phyloP scores from a whole-genome alignment of 2,888 invertebrate species.

The Aporophyla lueneburgensis region DNA sequence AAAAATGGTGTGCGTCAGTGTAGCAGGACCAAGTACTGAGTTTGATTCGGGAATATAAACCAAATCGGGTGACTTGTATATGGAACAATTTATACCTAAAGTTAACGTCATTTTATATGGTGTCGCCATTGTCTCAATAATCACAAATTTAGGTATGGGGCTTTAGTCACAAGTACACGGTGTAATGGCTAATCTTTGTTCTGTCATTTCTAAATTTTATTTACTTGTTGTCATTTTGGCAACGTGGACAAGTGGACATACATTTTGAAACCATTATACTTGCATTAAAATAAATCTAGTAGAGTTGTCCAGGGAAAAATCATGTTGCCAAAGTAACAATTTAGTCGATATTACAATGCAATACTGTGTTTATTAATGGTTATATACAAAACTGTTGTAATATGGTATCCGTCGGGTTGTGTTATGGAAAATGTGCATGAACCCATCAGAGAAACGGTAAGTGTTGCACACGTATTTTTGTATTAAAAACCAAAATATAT shows the following conservation, averaged over 20 bases:
- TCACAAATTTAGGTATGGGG: slow-evolving; percentile 87
- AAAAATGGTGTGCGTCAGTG: slow-evolving; percentile 13
- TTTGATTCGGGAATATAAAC: slow-evolving; percentile 66
- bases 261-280: neutral
- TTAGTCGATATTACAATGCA: slow-evolving; percentile 69
- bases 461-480: slow-evolving; percentile 75
- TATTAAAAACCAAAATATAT: slow-evolving; percentile 63
- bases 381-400: slow-evolving; percentile 77
- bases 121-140: slow-evolving; percentile 86
- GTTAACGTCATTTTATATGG: slow-evolving; percentile 85
- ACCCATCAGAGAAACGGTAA: slow-evolving; percentile 77
- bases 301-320: neutral
- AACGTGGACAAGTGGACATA: no score
- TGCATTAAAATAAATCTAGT: neutral
- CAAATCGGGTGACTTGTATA: slow-evolving; percentile 76
- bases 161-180: slow-evolving; percentile 87
- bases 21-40: slow-evolving; percentile 1
- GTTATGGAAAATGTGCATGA: slow-evolving; percentile 88
- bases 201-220: slow-evolving; percentile 82
- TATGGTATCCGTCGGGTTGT: slow-evolving; percentile 86
- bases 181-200: slow-evolving; percentile 89
- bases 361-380: slow-evolving; percentile 81
- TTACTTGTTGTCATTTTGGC: slow-evolving; percentile 69
- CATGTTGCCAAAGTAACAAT: slow-evolving; percentile 54
- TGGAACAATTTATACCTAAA: slow-evolving; percentile 70